Percentiles rank a stretch among this genome's conserved stretches.
phyloP scores from a whole-genome alignment of 2,888 invertebrate species.

The Euproctis similis region DNA sequence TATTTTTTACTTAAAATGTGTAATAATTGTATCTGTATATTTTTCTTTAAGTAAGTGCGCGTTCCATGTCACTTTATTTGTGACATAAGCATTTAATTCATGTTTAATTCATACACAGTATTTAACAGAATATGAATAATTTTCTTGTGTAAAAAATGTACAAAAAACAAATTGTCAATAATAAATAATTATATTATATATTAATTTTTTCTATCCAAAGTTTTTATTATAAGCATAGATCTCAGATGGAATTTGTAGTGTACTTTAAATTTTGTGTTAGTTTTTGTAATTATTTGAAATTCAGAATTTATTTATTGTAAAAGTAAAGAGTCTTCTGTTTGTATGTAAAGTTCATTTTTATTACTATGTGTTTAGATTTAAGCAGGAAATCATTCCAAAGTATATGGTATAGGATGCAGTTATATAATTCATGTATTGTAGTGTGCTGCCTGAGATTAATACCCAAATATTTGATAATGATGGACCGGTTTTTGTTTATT shows the following conservation, averaged over 20 bases:
- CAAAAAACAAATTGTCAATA: constrained; percentile 59
- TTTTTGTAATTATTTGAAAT: constrained; percentile 53
- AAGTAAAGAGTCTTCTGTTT: constrained; percentile 42
- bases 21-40: constrained; percentile 33
- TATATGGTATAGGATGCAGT: constrained; percentile 42
- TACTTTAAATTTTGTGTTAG: constrained; percentile 50
- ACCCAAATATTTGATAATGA: constrained; percentile 43
- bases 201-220: constrained; percentile 69
- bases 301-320: constrained; percentile 70
- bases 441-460: constrained; percentile 49
- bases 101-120: constrained; percentile 44
- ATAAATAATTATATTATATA: too few species aligned
- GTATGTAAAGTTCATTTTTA: constrained; percentile 60
- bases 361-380: constrained; percentile 38
- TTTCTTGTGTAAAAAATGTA: constrained; percentile 69
- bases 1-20: constrained; percentile 53
- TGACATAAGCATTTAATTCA: constrained; percentile 43
- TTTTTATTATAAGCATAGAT: constrained; percentile 72
- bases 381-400: constrained; percentile 71
- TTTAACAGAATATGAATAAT: constrained; percentile 38
- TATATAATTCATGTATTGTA: constrained; percentile 40
- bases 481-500: constrained; percentile 67
- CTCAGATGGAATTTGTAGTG: constrained; percentile 65
- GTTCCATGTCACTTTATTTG: constrained; percentile 45
- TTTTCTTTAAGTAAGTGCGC: constrained; percentile 41